Evolutionary conservation across 2,113 vertebrate species (phyloP).

Genomic region (Macrotis lagotis): DNA sequence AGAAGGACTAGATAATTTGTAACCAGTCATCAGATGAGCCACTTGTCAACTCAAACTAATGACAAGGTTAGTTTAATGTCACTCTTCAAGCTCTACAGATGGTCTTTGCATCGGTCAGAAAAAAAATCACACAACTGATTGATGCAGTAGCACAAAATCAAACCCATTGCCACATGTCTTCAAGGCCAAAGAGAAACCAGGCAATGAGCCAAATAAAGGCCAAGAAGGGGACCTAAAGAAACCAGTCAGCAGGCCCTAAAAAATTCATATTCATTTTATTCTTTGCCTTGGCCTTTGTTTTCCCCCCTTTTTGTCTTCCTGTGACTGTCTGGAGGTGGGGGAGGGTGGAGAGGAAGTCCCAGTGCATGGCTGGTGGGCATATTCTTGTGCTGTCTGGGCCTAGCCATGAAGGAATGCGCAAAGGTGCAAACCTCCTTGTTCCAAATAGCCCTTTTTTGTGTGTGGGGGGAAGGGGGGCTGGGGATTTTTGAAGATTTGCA

Average conservation of each 20-base stretch:
- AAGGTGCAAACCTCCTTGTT: neutral
- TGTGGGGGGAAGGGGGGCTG: neutral
- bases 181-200: neutral
- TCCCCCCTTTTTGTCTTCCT: neutral
- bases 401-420: neutral
- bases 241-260: neutral
- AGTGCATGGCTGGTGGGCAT: neutral
- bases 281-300: neutral
- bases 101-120: neutral
- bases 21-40: constrained; percentile 53
- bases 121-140: neutral
- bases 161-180: neutral
- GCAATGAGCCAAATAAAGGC: neutral
- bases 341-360: neutral
- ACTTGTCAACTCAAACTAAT: constrained; percentile 65
- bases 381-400: neutral
- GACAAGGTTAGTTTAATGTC: constrained; percentile 45
- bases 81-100: constrained; percentile 26
- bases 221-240: neutral
- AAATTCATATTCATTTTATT: neutral
- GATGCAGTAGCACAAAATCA: neutral
- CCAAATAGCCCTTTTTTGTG: neutral
- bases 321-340: neutral
- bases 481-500: neutral
- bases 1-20: constrained; percentile 66